Evolutionary conservation across 2,888 invertebrate genomes (phyloP).

Genomic region (Himalopsyche tibetana): DNA sequence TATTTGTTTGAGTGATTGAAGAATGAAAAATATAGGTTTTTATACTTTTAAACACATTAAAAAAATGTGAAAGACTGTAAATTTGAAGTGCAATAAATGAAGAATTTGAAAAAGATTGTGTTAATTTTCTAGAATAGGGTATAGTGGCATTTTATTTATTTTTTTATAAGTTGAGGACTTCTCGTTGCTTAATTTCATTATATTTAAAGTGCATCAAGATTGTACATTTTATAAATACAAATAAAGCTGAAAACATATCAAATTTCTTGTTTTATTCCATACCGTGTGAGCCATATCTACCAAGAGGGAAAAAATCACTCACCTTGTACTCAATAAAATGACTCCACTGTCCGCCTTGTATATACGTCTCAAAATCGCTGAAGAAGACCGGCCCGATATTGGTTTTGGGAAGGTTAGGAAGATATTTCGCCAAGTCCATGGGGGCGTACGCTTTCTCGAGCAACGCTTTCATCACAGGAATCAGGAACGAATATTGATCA

Average conservation of each 20-base stretch:
- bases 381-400: constrained; percentile 78
- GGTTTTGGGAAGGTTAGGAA: constrained; percentile 75
- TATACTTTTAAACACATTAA: constrained; percentile 16
- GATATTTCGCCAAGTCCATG: constrained; percentile 70
- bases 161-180: neutral
- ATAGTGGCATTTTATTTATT: constrained; percentile 49
- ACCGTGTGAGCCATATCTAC: neutral
- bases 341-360: constrained; percentile 76
- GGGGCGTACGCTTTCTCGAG: constrained; percentile 74
- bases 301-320: constrained; percentile 38
- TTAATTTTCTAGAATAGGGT: constrained; percentile 44
- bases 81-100: constrained; percentile 59
- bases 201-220: neutral
- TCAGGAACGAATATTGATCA: constrained; percentile 79
- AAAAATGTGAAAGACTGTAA: constrained; percentile 58
- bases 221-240: neutral
- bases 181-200: neutral
- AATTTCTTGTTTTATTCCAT: neutral
- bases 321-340: constrained; percentile 76
- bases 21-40: constrained; percentile 34
- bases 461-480: constrained; percentile 80
- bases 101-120: neutral
- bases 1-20: neutral
- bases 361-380: constrained; percentile 78
- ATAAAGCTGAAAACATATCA: neutral